phyloP scores from a whole-genome alignment of 2,888 invertebrate genomes.

The Drosophila rubida region DNA sequence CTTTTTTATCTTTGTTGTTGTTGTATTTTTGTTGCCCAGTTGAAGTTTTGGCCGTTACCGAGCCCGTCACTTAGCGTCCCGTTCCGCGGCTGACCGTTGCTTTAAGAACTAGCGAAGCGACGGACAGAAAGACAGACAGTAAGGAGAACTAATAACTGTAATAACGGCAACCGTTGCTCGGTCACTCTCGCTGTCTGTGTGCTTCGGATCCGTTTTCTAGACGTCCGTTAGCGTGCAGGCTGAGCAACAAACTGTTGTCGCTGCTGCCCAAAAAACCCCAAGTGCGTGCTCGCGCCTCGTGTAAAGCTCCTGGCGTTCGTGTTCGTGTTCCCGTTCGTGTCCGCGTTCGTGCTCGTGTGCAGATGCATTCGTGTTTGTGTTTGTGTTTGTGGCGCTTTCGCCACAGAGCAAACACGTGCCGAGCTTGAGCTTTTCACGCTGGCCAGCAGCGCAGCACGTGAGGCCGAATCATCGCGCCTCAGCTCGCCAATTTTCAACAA shows the following conservation, averaged over 20 bases:
- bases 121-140: slow-evolving; percentile 3
- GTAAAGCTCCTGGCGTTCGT: slow-evolving; percentile 33
- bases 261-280: slow-evolving; percentile 28
- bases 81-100: slow-evolving; percentile 47
- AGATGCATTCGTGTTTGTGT: slow-evolving; percentile 17
- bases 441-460: slow-evolving; percentile 43
- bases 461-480: slow-evolving; percentile 23
- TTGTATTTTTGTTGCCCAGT: slow-evolving; percentile 3
- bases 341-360: slow-evolving; percentile 44
- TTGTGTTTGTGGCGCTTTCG: slow-evolving; percentile 39
- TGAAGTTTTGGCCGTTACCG: slow-evolving; percentile 27
- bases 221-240: slow-evolving; percentile 79
- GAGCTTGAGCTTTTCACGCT: slow-evolving; percentile 47
- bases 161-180: slow-evolving; percentile 36
- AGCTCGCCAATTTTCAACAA: slow-evolving; percentile 63
- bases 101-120: slow-evolving; percentile 26
- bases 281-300: slow-evolving; percentile 39
- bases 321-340: slow-evolving; percentile 20
- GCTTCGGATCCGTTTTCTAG: slow-evolving; percentile 27
- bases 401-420: slow-evolving; percentile 41
- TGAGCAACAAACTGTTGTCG: slow-evolving; percentile 85
- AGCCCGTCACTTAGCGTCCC: slow-evolving; percentile 15
- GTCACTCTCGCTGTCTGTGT: slow-evolving; percentile 5
- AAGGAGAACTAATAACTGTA: slow-evolving; percentile 33
- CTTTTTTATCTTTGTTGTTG: background rate